Base-by-base conservation (phyloP, 2,113 vertebrate species). In the Enhydra lutris region DNA sequence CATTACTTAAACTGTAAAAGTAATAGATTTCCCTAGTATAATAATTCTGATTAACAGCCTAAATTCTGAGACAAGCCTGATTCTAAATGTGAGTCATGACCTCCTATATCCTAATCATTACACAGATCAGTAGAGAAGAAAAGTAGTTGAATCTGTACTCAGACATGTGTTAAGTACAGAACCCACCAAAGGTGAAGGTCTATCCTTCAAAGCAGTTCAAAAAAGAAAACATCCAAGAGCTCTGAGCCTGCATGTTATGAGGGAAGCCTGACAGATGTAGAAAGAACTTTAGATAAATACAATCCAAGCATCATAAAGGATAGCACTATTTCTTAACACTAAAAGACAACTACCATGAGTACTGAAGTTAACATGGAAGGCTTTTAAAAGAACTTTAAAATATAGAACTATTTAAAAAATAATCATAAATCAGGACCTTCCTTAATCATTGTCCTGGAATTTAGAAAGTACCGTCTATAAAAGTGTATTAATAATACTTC, bases 41-140 rank as follows among this genome's bases (percentile, higher is more conserved):
- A 92, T 90, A 84, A 96, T 95, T 86, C 50, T 97, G 69, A 97
- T 96, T 97, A 96, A 88, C 45, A 96, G 31, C 79, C 14, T 24
- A 69, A 95, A 21, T 95, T 96, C 24, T 55, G 55, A 97, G 69
- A 89, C 76, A 95, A 67, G 14, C 52, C 45, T 88, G 36, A 83
- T 95, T 96, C 42, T 96, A 69, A 97, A 97, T 89, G 57, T 97
- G 74, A 96, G 61, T 96, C 67, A 50, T 95, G 74, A 95, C 80
- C 52, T 94, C 24, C n/a, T 94, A 26, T 96, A 91, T 76, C 31
- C 57, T 95, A 97, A 97, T 92, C 95, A 92, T 96, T 96, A 84
- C 50, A 67, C 65, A 95, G 92, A 84, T 96, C 83, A 97, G 61
- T 96, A 93, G 85, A 98, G 91, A 97, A 97, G 96, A 98, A 97